Conservation (phyloP, 2,888 invertebrate species). For the Ophion ventricosus region DNA sequence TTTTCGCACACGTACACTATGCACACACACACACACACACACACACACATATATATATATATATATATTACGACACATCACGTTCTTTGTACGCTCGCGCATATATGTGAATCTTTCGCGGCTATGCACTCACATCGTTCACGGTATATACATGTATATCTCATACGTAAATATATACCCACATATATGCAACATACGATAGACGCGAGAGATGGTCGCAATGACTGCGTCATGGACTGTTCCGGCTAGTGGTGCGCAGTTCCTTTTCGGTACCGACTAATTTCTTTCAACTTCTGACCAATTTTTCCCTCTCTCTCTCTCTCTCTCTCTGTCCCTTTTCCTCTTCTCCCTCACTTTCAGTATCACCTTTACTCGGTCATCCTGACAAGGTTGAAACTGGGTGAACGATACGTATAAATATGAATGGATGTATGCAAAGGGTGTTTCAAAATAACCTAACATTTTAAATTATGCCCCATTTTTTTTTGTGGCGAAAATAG, state of each 20-base stretch:
- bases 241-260: constrained; percentile 83
- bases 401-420: constrained; percentile 41
- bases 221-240: constrained; percentile 81
- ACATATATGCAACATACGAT: constrained; percentile 77
- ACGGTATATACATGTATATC: constrained; percentile 4
- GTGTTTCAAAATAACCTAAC: no score
- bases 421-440: no score
- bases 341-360: not conserved
- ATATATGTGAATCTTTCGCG: not conserved
- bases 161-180: constrained; percentile 22
- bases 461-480: no score
- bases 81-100: not conserved
- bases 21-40: not conserved
- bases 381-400: constrained; percentile 67
- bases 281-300: constrained; percentile 66
- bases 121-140: constrained; percentile 5
- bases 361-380: constrained; percentile 52
- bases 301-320: constrained; percentile 51
- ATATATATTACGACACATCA: no score
- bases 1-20: constrained; percentile 3
- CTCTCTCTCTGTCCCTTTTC: constrained; percentile 42
- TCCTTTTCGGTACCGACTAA: constrained; percentile 77
- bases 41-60: not conserved
- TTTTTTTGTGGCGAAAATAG: no score
- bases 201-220: constrained; percentile 80